Evolutionary conservation across 2,888 invertebrate genomes (phyloP).

Genomic region (Arrhopalites spinosus): DNA sequence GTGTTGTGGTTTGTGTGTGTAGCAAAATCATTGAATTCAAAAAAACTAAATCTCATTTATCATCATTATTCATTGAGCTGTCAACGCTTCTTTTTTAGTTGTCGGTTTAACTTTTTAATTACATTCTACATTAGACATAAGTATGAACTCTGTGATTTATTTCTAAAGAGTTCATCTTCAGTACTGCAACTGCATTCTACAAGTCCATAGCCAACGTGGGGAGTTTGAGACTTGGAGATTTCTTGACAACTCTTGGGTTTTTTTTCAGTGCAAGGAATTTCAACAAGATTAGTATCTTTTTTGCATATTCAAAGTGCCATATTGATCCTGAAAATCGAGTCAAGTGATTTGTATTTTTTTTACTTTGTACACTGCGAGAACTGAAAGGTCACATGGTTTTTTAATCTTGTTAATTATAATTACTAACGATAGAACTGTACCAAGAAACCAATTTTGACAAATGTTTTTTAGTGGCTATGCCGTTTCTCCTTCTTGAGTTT

Average conservation of each 20-base stretch:
- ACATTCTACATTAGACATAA: conserved; percentile 11
- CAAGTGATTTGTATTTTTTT: too few species aligned
- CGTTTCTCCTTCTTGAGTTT: too few species aligned
- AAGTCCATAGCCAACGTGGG: neutral
- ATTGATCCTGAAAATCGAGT: too few species aligned
- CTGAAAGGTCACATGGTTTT: too few species aligned
- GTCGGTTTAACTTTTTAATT: conserved; percentile 34
- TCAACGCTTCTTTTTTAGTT: conserved; percentile 28
- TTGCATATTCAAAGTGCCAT: too few species aligned
- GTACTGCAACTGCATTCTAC: neutral
- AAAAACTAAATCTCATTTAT: conserved; percentile 23
- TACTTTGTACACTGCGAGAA: too few species aligned
- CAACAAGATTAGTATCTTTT: too few species aligned
- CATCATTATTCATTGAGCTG: conserved; percentile 38
- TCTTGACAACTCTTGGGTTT: neutral
- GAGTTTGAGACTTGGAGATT: neutral
- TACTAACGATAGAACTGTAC: too few species aligned
- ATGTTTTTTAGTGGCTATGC: too few species aligned
- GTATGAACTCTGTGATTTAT: conserved; percentile 15
- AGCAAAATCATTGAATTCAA: conserved; percentile 8
- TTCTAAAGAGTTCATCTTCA: conserved; percentile 3
- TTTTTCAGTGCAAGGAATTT: too few species aligned
- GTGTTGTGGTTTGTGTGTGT: neutral
- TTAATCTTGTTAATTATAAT: too few species aligned
- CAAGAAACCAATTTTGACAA: too few species aligned